Percentiles rank a stretch among this genome's conserved stretches.
Evolutionary conservation across 2,888 invertebrate species (phyloP).

Genomic region (Dimorphilus gyrociliatus): DNA sequence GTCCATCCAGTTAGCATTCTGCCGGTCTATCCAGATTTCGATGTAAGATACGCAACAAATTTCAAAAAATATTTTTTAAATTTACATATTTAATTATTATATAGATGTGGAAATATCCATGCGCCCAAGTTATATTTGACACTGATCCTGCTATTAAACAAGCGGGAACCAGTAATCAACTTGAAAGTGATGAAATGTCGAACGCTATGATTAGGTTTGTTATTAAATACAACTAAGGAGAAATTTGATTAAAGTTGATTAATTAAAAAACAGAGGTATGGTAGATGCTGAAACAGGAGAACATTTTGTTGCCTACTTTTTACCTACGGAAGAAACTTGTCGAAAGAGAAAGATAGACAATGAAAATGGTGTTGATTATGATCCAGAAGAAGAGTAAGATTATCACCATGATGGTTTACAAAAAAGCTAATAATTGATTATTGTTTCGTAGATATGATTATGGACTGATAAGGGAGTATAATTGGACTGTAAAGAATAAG

Average conservation of each 20-base stretch:
- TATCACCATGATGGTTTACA: too few relatives aligned
- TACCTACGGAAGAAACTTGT: conserved; percentile 81
- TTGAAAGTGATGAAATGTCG: conserved; percentile 90
- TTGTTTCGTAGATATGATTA: conserved; percentile 58
- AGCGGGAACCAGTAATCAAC: conserved; percentile 62
- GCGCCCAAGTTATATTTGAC: conserved; percentile 90
- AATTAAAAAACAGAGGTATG: conserved; percentile 88
- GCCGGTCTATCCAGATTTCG: conserved; percentile 84
- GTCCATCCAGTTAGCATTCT: conserved; percentile 75
- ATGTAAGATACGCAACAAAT: too few relatives aligned
- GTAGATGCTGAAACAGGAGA: conserved; percentile 89
- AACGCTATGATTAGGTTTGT: conserved; percentile 88
- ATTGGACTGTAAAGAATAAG: conserved; percentile 98
- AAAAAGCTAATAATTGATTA: too few relatives aligned
- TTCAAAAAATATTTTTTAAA: not conserved
- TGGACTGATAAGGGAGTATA: conserved; percentile 90
- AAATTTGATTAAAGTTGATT: not conserved
- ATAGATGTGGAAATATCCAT: conserved; percentile 86
- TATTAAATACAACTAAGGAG: not conserved
- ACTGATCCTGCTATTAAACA: conserved; percentile 96
- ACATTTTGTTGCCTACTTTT: conserved; percentile 95
- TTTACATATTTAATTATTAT: not conserved
- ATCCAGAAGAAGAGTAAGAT: conserved; percentile 28
- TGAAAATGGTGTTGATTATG: conserved; percentile 48
- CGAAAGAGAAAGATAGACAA: conserved; percentile 70